Conservation (phyloP, 2,113 vertebrate species). For the Catagonus wagneri region DNA sequence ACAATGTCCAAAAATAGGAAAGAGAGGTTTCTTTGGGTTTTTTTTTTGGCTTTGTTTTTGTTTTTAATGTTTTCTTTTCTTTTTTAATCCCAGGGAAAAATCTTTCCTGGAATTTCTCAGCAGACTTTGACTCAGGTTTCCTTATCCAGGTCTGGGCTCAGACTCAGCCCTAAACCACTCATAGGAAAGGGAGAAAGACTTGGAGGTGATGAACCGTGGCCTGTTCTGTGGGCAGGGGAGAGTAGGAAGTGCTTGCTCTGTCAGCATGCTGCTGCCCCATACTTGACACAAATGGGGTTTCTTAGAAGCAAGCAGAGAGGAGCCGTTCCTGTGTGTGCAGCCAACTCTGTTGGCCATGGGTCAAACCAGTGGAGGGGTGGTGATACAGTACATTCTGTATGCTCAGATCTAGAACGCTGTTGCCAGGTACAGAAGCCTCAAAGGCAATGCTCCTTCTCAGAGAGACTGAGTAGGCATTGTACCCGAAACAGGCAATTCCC, state of each 20-base stretch:
- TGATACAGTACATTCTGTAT: background rate
- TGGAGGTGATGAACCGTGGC: background rate
- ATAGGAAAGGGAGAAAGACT: background rate
- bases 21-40: background rate
- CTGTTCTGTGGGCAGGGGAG: background rate
- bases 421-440: background rate
- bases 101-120: background rate
- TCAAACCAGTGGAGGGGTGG: background rate
- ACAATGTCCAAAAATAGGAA: background rate
- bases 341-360: background rate
- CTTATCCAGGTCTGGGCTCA: background rate
- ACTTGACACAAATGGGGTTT: background rate
- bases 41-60: background rate
- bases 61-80: background rate
- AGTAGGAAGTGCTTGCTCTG: background rate
- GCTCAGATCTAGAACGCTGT: background rate
- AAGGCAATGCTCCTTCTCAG: background rate
- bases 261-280: background rate
- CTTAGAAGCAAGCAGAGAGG: background rate
- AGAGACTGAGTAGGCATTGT: background rate
- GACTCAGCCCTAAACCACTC: background rate
- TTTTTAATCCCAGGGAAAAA: background rate
- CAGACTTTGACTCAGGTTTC: background rate
- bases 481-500: background rate
- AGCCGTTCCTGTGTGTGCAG: background rate